phyloP scores from a whole-genome alignment of 1,140 invertebrate genomes.

The Formica exsecta region DNA sequence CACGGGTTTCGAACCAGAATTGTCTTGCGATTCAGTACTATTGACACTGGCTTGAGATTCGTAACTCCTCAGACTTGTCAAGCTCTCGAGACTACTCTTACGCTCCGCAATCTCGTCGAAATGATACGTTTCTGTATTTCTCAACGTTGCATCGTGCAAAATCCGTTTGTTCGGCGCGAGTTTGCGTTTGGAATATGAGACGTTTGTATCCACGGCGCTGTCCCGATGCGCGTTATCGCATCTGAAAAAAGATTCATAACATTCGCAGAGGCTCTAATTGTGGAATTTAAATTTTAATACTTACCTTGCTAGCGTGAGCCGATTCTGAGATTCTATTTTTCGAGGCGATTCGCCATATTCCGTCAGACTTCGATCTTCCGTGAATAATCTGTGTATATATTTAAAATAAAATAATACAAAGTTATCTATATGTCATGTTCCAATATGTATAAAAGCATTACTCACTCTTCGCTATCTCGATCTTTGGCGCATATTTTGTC shows the following conservation, averaged over 20 bases:
- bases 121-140: slow-evolving; percentile 79
- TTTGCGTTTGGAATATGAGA: slow-evolving; percentile 87
- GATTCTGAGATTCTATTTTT: slow-evolving; percentile 70
- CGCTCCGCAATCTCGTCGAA: slow-evolving; percentile 81
- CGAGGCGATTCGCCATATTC: slow-evolving; percentile 61
- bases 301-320: slow-evolving; percentile 61
- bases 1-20: slow-evolving; percentile 80
- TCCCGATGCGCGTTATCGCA: slow-evolving; percentile 86
- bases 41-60: slow-evolving; percentile 86
- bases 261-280: not conserved
- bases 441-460: slow-evolving; percentile 2
- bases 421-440: not conserved
- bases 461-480: slow-evolving; percentile 69
- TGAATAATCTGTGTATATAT: slow-evolving; percentile 40
- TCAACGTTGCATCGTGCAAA: slow-evolving; percentile 80
- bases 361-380: slow-evolving; percentile 56
- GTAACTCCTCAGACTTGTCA: slow-evolving; percentile 86
- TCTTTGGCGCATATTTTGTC: slow-evolving; percentile 56
- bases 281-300: slow-evolving; percentile 76
- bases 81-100: slow-evolving; percentile 87
- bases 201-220: slow-evolving; percentile 82
- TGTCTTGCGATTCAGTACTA: slow-evolving; percentile 84
- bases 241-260: slow-evolving; percentile 75
- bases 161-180: slow-evolving; percentile 86
- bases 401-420: slow-evolving; percentile 31